Evolutionary conservation across 2,113 vertebrate species (phyloP).

Genomic region (Amphiprion percula): DNA sequence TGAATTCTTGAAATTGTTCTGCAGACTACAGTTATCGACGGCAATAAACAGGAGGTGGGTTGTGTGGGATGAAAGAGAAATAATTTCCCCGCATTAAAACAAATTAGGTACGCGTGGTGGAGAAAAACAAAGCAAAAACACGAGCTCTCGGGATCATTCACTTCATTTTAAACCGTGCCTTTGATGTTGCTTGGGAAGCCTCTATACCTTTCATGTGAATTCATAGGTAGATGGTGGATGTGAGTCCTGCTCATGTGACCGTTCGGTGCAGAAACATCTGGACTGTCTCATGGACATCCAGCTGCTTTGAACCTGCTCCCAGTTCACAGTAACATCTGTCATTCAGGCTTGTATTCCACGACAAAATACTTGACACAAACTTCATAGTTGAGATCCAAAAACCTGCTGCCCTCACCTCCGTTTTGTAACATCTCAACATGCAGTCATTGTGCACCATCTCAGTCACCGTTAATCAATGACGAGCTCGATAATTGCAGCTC

Average conservation of each 20-base stretch:
- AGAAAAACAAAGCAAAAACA: neutral
- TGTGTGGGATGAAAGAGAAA: conserved; percentile 27
- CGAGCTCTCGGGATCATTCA: neutral
- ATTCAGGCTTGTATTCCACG: neutral
- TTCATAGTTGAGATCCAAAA: neutral
- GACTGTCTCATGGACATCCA: too few species aligned
- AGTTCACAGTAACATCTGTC: neutral
- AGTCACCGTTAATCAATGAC: neutral
- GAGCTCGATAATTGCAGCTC: conserved; percentile 17
- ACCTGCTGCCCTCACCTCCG: neutral
- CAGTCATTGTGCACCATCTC: neutral
- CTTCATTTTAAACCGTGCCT: neutral
- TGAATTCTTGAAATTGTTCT: neutral
- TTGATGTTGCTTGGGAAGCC: conserved; percentile 1
- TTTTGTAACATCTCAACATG: conserved; percentile 26
- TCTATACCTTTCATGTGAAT: conserved; percentile 1
- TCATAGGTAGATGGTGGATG: neutral
- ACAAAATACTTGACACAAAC: neutral
- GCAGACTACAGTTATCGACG: neutral
- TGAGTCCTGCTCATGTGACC: neutral
- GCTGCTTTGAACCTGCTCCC: neutral
- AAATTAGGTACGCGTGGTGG: conserved; percentile 2
- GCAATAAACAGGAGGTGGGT: conserved; percentile 16
- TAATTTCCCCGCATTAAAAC: conserved; percentile 14
- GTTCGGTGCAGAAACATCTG: too few species aligned